phyloP scores from a whole-genome alignment of 2,888 invertebrate species.

The Nesidiocoris tenuis region DNA sequence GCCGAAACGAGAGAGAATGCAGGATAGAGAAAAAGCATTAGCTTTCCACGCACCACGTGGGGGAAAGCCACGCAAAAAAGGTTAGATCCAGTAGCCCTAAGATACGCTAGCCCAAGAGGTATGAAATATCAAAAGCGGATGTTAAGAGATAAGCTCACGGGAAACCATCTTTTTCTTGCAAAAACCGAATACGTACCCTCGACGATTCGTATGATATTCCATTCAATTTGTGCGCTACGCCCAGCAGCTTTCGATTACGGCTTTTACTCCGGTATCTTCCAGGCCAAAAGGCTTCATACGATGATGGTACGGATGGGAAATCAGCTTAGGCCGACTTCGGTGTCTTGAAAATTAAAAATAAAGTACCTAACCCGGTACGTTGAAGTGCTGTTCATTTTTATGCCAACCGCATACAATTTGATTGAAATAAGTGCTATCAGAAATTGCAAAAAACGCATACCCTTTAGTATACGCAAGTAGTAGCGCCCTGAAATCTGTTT shows the following conservation, averaged over 20 bases:
- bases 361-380: no score
- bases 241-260: background rate
- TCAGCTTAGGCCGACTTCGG: no score
- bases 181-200: background rate
- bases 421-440: no score
- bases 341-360: no score
- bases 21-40: constrained; percentile 21
- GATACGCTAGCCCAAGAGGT: constrained; percentile 29
- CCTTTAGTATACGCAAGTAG: no score
- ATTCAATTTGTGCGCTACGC: constrained; percentile 17
- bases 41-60: constrained; percentile 4
- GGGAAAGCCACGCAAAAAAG: background rate
- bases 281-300: no score
- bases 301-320: no score
- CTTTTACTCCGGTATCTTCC: no score
- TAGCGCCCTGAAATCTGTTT: no score
- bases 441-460: no score
- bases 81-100: constrained; percentile 4
- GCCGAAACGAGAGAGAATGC: background rate
- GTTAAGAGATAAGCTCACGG: constrained; percentile 28
- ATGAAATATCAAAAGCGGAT: constrained; percentile 37
- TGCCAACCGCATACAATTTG: no score
- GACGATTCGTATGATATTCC: constrained; percentile 34
- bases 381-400: no score
- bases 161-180: constrained; percentile 28